phyloP scores from a whole-genome alignment of 2,888 invertebrate genomes.

The Anoncus sp. region DNA sequence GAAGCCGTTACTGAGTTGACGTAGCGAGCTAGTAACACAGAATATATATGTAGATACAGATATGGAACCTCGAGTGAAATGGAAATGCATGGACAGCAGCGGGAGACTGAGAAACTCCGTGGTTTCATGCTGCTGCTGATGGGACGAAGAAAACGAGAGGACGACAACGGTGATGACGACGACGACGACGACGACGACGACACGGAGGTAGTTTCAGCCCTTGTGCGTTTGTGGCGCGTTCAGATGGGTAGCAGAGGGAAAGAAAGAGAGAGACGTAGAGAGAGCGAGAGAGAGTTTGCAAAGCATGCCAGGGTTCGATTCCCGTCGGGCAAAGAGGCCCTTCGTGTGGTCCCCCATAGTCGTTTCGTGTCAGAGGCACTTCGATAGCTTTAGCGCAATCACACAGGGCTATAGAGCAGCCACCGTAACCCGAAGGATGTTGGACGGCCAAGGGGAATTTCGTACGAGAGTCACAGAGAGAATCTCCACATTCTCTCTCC shows the following conservation, averaged over 20 bases:
- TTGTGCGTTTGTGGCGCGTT: slow-evolving; percentile 55
- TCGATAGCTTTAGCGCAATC: slow-evolving; percentile 53
- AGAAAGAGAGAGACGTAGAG: slow-evolving; percentile 32
- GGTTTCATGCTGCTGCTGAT: slow-evolving; percentile 69
- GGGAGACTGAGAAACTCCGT: slow-evolving; percentile 77
- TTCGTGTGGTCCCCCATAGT: slow-evolving; percentile 59
- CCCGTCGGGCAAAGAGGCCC: slow-evolving; percentile 59
- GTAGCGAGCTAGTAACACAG: slow-evolving; percentile 31
- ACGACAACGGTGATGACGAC: slow-evolving; percentile 36
- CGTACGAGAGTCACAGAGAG: slow-evolving; percentile 37
- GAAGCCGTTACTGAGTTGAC: slow-evolving; percentile 35
- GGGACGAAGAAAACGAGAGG: slow-evolving; percentile 48
- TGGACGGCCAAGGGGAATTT: slow-evolving; percentile 49
- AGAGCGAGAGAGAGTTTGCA: slow-evolving; percentile 29
- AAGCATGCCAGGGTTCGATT: slow-evolving; percentile 52
- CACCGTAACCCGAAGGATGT: slow-evolving; percentile 51
- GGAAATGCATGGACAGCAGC: slow-evolving; percentile 76
- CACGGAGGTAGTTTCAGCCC: slow-evolving; percentile 61
- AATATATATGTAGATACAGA: slow-evolving; percentile 3
- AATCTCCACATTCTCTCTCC: slow-evolving; percentile 29
- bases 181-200: slow-evolving; percentile 37
- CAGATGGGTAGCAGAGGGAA: slow-evolving; percentile 30
- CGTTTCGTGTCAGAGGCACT: slow-evolving; percentile 59
- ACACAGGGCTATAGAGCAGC: slow-evolving; percentile 42
- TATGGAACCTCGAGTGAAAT: slow-evolving; percentile 72